Evolutionary conservation across 2,888 invertebrate genomes (phyloP).

Genomic region (Pseudococcus viburni): DNA sequence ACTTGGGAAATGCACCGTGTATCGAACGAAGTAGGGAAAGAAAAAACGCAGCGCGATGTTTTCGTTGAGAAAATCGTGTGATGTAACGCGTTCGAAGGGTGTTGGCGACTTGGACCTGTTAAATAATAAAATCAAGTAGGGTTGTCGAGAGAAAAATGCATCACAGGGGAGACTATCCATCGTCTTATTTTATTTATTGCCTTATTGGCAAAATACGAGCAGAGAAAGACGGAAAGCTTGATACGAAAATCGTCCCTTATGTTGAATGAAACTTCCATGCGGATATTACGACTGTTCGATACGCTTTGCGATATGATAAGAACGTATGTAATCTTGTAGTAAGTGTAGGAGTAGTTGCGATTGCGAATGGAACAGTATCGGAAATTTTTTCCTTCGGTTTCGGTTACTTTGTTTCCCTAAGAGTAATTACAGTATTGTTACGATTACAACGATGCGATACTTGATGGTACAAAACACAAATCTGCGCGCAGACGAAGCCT

Average conservation of each 20-base stretch:
- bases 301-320: neutral
- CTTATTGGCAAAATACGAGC: neutral
- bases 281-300: neutral
- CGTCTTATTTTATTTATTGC: conserved; percentile 6
- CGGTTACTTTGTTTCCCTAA: neutral
- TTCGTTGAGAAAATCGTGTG: conserved; percentile 6
- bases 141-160: neutral
- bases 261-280: neutral
- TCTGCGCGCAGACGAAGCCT: conserved; percentile 2
- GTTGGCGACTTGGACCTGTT: conserved; percentile 7
- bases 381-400: conserved; percentile 4
- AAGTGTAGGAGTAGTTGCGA: neutral
- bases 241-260: neutral
- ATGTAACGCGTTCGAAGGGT: conserved; percentile 33
- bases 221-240: neutral
- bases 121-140: conserved; percentile 17
- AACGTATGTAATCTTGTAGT: neutral
- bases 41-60: neutral
- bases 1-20: neutral
- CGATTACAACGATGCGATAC: neutral
- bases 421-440: conserved; percentile 8
- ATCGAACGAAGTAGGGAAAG: neutral
- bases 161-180: neutral
- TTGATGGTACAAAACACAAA: neutral
- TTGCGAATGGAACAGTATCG: neutral